These are phyloP conservation scores for Parthenolecanium corni DNA, from an alignment of 2,888 invertebrate genomes.

Conservation along the genomic window DNA sequence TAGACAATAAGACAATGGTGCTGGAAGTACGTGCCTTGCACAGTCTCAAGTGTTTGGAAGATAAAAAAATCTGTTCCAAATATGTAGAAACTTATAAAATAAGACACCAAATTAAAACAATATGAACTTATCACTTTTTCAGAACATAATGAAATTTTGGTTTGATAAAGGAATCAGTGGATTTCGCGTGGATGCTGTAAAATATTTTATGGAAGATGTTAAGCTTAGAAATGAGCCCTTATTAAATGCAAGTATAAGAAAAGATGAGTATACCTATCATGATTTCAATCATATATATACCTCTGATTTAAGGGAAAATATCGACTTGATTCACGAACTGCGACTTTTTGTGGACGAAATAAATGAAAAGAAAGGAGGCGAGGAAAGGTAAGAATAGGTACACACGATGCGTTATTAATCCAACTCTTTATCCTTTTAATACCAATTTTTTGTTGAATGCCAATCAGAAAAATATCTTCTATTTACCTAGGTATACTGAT, in stretches of 20 bases:
- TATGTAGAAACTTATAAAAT: too few species aligned
- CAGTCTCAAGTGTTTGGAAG: too few species aligned
- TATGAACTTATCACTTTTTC: too few species aligned
- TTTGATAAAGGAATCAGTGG: slow-evolving; percentile 29
- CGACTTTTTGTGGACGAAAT: slow-evolving; percentile 9
- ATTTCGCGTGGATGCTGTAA: slow-evolving; percentile 14
- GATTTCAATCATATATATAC: slow-evolving; percentile 19
- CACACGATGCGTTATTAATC: neutral
- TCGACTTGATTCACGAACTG: slow-evolving; percentile 14
- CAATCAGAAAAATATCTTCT: too few species aligned
- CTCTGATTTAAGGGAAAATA: slow-evolving; percentile 5
- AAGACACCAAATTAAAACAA: too few species aligned
- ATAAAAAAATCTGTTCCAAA: too few species aligned
- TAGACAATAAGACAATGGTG: too few species aligned
- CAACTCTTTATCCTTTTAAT: too few species aligned
- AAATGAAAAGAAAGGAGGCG: slow-evolving; percentile 1
- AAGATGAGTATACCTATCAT: neutral
- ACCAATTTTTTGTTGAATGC: too few species aligned
- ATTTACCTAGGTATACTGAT: too few species aligned
- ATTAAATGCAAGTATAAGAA: neutral
- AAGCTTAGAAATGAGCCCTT: slow-evolving; percentile 19
- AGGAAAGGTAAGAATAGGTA: slow-evolving; percentile 13
- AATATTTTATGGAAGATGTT: slow-evolving; percentile 19
- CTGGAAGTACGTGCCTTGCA: too few species aligned
- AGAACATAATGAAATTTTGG: slow-evolving; percentile 29